These are phyloP conservation scores for Florisuga fusca DNA, from an alignment of 2,797 vertebrate genomes.

Conservation along the genomic window DNA sequence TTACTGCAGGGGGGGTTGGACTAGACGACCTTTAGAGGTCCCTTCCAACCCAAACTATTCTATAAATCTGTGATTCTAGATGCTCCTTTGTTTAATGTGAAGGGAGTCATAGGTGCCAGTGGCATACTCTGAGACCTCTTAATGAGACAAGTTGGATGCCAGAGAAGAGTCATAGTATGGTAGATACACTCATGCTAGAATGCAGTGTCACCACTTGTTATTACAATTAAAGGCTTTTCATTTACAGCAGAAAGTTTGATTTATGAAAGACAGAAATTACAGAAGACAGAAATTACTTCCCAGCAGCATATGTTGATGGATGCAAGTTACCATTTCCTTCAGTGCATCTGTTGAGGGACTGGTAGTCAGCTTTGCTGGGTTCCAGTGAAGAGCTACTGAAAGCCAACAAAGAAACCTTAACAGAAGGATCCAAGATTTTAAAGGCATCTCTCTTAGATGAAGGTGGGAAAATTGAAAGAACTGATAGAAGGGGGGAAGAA, in stretches of 20 bases:
- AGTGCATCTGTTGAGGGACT: not conserved
- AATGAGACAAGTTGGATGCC: not conserved
- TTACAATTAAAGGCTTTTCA: not conserved
- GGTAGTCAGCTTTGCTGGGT: not conserved
- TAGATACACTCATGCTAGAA: not conserved
- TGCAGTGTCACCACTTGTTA: not conserved
- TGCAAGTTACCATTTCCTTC: not conserved
- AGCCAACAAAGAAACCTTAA: not conserved
- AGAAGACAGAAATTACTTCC: not conserved
- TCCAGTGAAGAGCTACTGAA: not conserved
- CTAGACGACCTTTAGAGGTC: too few species aligned
- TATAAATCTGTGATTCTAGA: too few species aligned
- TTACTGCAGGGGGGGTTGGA: too few species aligned
- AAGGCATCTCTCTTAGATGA: not conserved
- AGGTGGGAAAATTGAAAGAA: not conserved
- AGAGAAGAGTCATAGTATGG: not conserved
- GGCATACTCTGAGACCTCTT: not conserved
- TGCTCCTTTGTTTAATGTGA: not conserved
- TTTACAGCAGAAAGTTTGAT: conserved; percentile 9
- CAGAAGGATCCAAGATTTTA: not conserved
- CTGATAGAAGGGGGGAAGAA: not conserved
- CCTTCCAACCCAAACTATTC: too few species aligned
- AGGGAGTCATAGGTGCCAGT: not conserved
- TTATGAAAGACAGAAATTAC: not conserved
- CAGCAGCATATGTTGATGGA: not conserved